These are phyloP conservation scores for Eupeodes corollae DNA, from an alignment of 1,140 invertebrate genomes.

Conservation along the genomic window DNA sequence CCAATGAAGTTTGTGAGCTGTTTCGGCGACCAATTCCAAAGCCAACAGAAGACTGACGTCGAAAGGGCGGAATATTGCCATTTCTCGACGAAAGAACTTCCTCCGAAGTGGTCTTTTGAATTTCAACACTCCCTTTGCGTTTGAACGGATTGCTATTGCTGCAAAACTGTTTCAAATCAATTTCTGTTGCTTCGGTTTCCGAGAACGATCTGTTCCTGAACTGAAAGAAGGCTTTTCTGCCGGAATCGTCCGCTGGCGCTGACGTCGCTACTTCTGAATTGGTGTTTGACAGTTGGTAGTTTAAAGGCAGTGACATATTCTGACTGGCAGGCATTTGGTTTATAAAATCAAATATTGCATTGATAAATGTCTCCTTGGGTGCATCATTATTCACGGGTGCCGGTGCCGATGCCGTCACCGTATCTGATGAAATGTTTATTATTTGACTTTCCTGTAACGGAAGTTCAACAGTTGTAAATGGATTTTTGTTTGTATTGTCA, in stretches of 20 bases:
- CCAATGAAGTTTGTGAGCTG: conserved; percentile 27
- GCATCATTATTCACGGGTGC: no score
- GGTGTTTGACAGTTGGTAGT: neutral
- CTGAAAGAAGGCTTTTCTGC: neutral
- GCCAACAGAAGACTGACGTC: conserved; percentile 27
- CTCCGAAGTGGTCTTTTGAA: conserved; percentile 36
- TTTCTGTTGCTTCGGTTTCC: conserved; percentile 6
- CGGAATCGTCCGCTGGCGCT: neutral
- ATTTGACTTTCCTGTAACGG: no score
- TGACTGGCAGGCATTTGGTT: no score
- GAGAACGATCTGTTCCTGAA: conserved; percentile 15
- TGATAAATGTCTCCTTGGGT: no score
- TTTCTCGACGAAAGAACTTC: conserved; percentile 18
- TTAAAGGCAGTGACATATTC: no score
- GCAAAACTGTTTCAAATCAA: no score
- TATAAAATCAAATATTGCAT: no score
- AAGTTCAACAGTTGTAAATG: no score
- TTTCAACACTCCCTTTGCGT: conserved; percentile 20
- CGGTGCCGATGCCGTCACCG: no score
- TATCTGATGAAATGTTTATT: no score
- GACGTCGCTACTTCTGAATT: neutral
- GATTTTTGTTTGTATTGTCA: no score
- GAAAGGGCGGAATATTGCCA: conserved; percentile 17
- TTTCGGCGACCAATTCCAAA: conserved; percentile 24
- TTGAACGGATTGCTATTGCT: conserved; percentile 2